phyloP scores from a whole-genome alignment of 2,113 vertebrate genomes.

The Chloropsis cyanopogon region DNA sequence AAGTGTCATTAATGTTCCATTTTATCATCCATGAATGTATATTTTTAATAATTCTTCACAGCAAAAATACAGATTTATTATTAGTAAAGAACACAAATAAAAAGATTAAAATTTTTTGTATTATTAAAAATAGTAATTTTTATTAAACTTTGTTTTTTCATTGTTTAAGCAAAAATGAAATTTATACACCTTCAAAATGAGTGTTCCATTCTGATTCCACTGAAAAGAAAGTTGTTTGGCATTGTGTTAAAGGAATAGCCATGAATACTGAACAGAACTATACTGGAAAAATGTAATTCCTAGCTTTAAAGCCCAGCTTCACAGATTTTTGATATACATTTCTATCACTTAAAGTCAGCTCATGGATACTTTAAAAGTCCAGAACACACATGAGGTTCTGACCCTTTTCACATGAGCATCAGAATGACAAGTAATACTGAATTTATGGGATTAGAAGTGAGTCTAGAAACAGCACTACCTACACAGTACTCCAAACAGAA shows the following conservation, averaged over 20 bases:
- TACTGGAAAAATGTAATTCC: neutral
- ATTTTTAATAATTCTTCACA: neutral
- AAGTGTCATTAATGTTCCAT: neutral
- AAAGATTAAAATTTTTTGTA: rapidly evolving
- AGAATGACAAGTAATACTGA: neutral
- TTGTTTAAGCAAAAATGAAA: neutral
- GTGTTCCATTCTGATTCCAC: neutral
- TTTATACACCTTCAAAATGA: neutral
- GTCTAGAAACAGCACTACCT: neutral
- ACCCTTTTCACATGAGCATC: neutral
- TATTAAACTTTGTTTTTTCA: neutral
- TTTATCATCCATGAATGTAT: neutral
- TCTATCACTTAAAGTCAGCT: neutral
- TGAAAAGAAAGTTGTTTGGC: neutral
- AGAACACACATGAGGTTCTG: neutral
- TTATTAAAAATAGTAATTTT: neutral
- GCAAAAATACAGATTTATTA: neutral
- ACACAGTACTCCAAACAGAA: neutral
- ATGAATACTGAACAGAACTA: neutral
- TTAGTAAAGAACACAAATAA: neutral
- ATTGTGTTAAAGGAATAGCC: neutral
- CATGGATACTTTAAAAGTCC: neutral
- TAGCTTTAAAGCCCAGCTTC: neutral
- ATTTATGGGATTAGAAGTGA: neutral
- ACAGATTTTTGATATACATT: neutral